Conservation (phyloP, 1,140 invertebrate species). For the Hypsibius dujardini region DNA sequence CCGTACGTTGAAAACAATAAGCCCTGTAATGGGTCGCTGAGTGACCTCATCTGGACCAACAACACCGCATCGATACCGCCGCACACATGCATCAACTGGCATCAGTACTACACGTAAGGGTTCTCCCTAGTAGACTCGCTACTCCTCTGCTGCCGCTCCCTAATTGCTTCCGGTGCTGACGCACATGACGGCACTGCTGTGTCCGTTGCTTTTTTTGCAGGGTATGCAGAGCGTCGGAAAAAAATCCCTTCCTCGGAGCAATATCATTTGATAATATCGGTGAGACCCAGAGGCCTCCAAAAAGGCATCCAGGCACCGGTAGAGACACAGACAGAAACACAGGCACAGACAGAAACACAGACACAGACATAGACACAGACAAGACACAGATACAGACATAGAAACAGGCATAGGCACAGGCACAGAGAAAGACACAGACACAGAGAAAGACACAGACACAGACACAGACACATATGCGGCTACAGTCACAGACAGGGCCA, state of each 20-base stretch:
- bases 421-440: too few species aligned
- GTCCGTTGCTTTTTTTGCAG: slow-evolving; percentile 15
- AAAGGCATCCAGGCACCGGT: too few species aligned
- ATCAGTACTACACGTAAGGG: slow-evolving; percentile 72
- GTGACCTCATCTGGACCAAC: slow-evolving; percentile 1
- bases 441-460: too few species aligned
- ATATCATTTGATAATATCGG: slow-evolving; percentile 98
- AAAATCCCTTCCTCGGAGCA: slow-evolving; percentile 95
- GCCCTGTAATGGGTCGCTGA: slow-evolving; percentile 24
- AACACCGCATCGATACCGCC: slow-evolving; percentile 21
- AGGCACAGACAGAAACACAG: too few species aligned
- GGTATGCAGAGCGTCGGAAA: slow-evolving; percentile 68
- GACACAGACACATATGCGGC: not conserved
- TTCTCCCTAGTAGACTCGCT: too few species aligned
- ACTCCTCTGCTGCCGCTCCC: too few species aligned
- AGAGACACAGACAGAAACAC: too few species aligned
- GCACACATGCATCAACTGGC: slow-evolving; percentile 80
- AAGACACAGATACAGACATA: too few species aligned
- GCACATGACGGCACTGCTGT: not conserved
- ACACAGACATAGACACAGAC: too few species aligned
- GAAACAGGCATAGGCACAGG: too few species aligned
- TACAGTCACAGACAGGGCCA: too few species aligned
- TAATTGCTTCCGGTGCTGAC: too few species aligned
- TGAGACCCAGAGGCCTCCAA: not conserved
- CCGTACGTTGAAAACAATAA: slow-evolving; percentile 32